Evolutionary conservation across 1,140 invertebrate genomes (phyloP).

Genomic region (Oppia nitens): DNA sequence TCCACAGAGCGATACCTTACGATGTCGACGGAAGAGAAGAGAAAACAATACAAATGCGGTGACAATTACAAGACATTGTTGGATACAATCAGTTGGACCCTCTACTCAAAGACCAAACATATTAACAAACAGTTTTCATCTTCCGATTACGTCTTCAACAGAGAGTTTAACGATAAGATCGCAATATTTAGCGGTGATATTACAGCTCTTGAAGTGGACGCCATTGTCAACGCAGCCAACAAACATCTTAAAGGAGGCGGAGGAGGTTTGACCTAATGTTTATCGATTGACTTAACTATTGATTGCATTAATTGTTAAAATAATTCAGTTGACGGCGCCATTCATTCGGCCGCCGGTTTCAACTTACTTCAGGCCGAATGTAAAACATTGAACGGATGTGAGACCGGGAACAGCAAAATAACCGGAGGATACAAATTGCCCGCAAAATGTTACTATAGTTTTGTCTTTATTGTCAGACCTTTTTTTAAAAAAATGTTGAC

Average conservation of each 20-base stretch:
- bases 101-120: slow-evolving; percentile 7
- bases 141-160: slow-evolving; percentile 9
- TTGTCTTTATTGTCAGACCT: background rate
- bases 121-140: background rate
- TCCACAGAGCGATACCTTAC: slow-evolving; percentile 27
- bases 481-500: background rate
- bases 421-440: slow-evolving; percentile 54
- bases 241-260: slow-evolving; percentile 54
- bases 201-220: slow-evolving; percentile 69
- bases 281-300: background rate
- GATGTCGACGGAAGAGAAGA: slow-evolving; percentile 37
- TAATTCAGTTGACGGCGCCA: slow-evolving; percentile 54
- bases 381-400: slow-evolving; percentile 46
- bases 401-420: slow-evolving; percentile 58
- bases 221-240: slow-evolving; percentile 84
- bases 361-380: slow-evolving; percentile 49
- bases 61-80: slow-evolving; percentile 30
- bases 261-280: slow-evolving; percentile 35
- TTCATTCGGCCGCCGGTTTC: slow-evolving; percentile 55
- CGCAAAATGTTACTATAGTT: slow-evolving; percentile 36
- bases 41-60: slow-evolving; percentile 33
- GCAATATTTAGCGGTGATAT: slow-evolving; percentile 49
- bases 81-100: slow-evolving; percentile 40
- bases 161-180: slow-evolving; percentile 23
- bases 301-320: background rate